phyloP scores from a whole-genome alignment of 2,888 invertebrate genomes.

The Galerucella nymphaeae region DNA sequence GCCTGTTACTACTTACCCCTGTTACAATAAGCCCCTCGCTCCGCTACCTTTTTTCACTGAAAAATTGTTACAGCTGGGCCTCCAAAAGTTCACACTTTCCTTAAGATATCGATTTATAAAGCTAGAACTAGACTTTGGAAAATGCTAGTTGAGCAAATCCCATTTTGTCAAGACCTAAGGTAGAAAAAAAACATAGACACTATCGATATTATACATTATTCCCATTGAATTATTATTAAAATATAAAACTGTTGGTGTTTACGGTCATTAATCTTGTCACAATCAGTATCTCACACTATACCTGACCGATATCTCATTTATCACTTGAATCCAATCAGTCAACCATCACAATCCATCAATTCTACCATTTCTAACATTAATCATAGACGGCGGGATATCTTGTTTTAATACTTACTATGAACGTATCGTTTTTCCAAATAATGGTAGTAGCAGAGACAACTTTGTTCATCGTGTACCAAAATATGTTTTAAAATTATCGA shows the following conservation, averaged over 20 bases:
- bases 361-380: slow-evolving; percentile 60
- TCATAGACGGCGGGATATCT: slow-evolving; percentile 53
- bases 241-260: slow-evolving; percentile 57
- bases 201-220: slow-evolving; percentile 25
- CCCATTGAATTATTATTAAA: slow-evolving; percentile 54
- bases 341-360: slow-evolving; percentile 61
- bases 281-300: slow-evolving; percentile 60
- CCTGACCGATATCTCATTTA: slow-evolving; percentile 62
- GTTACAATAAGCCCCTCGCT: too few relatives aligned
- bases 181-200: background rate
- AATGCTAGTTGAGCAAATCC: too few relatives aligned
- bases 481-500: background rate
- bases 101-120: too few relatives aligned
- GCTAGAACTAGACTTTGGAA: too few relatives aligned
- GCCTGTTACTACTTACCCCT: too few relatives aligned
- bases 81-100: too few relatives aligned
- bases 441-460: slow-evolving; percentile 14
- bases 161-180: background rate
- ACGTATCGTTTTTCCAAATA: slow-evolving; percentile 14
- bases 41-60: too few relatives aligned
- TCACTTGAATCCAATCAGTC: slow-evolving; percentile 63
- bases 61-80: too few relatives aligned
- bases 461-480: background rate
- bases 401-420: slow-evolving; percentile 4
- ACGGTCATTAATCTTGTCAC: slow-evolving; percentile 61